Evolutionary conservation across 1,140 invertebrate genomes (phyloP), one percentile per base, ranked within the genome.

Genomic region (Rhyzopertha dominica): DNA sequence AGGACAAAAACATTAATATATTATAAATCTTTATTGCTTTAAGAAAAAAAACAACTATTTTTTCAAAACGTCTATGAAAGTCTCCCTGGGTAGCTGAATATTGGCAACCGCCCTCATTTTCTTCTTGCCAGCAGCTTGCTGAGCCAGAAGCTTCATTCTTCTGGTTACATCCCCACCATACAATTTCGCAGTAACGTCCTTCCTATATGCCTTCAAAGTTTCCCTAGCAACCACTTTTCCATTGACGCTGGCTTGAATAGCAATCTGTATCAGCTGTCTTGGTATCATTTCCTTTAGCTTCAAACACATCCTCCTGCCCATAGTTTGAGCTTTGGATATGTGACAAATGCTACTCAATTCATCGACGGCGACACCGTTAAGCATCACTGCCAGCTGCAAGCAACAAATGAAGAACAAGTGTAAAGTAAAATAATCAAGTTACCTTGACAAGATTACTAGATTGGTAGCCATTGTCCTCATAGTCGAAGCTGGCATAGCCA

Each of bases 401-500:
- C 40, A 49, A 23, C 17, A 43, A 50, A 41, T 26, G 23, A 35
- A 17, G 5, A 16, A 45, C n/a, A 2, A 9, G 24, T 39, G 12
- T 31, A 9, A 54, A n/a, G 14, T 34, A 35, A 25, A 36, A 18
- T 34, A 35, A 24, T 50, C 26, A 30, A 59, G 65, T 62, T 74
- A 90, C 85, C 69, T 85, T 88, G 0, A 82, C 76, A 54, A 93
- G 70, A 47, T 78, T 63, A 45, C 85, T 82, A 10, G 66, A 35
- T 64, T 87, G 72, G 68, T 87, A 97, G 10, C 86, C 92, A 62
- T 80, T 65, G 68, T 96, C 87, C 72, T 98, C 91, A 70, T 98
- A 98, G 72, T 98, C 95, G 72, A 99, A 98, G 67, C 90, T 95
- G 7, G 92, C 95, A 73, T 93, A 98, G 8, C 95, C 95, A 1